These are phyloP conservation scores for Heliothis subflexa DNA, from an alignment of 1,140 invertebrate genomes.

Conservation along the genomic window DNA sequence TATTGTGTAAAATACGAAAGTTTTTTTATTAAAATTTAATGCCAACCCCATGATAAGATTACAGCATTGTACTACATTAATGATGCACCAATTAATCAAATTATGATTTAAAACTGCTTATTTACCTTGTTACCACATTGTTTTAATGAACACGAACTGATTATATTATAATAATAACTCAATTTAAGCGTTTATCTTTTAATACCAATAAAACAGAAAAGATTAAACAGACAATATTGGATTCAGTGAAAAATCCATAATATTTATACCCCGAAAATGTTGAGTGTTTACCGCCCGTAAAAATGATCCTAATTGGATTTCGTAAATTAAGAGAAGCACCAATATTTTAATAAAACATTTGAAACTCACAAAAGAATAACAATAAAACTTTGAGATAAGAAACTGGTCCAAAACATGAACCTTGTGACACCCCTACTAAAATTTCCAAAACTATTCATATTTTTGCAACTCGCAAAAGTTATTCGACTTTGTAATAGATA, in stretches of 20 bases:
- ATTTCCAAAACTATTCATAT: constrained; percentile 35
- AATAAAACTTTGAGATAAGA: constrained; percentile 27
- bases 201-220: too few species aligned
- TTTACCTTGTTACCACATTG: too few species aligned
- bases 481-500: constrained; percentile 44
- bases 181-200: too few species aligned
- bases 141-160: too few species aligned
- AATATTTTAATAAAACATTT: neutral
- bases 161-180: too few species aligned
- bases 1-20: too few species aligned
- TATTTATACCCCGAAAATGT: neutral
- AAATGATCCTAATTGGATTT: constrained; percentile 5
- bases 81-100: too few species aligned
- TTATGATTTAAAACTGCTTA: too few species aligned
- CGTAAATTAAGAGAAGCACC: neutral
- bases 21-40: too few species aligned
- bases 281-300: neutral
- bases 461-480: constrained; percentile 32
- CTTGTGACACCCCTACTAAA: constrained; percentile 26
- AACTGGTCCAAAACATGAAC: constrained; percentile 10
- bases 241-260: neutral
- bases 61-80: too few species aligned
- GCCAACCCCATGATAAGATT: too few species aligned
- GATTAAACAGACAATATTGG: too few species aligned
- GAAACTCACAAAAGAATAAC: constrained; percentile 8